phyloP scores from a whole-genome alignment of 1,140 invertebrate genomes.

The Mycetomoellerius zeteki region DNA sequence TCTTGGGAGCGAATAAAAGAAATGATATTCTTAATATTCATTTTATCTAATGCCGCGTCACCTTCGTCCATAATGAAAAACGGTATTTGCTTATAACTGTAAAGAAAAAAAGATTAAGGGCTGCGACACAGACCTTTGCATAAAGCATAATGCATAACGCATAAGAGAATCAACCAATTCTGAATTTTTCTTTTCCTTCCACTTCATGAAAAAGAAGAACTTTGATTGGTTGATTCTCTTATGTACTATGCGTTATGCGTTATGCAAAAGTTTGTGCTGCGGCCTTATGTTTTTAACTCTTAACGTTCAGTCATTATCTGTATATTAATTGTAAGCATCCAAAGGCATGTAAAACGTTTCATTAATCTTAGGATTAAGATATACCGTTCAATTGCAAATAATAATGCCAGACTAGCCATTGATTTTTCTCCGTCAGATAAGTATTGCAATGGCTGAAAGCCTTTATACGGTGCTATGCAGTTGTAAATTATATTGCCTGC shows the following conservation, averaged over 20 bases:
- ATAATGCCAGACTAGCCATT: slow-evolving; percentile 97
- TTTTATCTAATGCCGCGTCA: slow-evolving; percentile 99
- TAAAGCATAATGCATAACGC: too few relatives aligned
- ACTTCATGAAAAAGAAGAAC: too few relatives aligned
- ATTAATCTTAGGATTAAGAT: slow-evolving; percentile 29
- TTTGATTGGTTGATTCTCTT: too few relatives aligned
- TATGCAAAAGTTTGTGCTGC: too few relatives aligned
- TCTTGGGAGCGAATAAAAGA: slow-evolving; percentile 92
- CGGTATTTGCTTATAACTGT: slow-evolving; percentile 97
- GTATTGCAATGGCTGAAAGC: slow-evolving; percentile 98
- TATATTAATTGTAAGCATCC: not conserved
- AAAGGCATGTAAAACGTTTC: slow-evolving; percentile 21
- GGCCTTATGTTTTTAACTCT: not conserved
- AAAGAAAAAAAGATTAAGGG: slow-evolving; percentile 67
- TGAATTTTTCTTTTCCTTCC: too few relatives aligned
- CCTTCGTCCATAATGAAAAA: slow-evolving; percentile 99
- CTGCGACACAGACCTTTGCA: too few relatives aligned
- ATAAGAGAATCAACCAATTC: too few relatives aligned
- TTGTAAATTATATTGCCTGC: slow-evolving; percentile 99
- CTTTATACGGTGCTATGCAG: slow-evolving; percentile 98
- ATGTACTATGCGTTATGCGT: too few relatives aligned
- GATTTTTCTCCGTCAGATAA: slow-evolving; percentile 99
- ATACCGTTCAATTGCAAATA: slow-evolving; percentile 98
- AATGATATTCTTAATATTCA: slow-evolving; percentile 98
- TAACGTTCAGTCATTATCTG: not conserved